Evolutionary conservation across 2,888 invertebrate species (phyloP), one percentile per base, ranked within the genome.

Genomic region (Brachypalpus laphriformis): DNA sequence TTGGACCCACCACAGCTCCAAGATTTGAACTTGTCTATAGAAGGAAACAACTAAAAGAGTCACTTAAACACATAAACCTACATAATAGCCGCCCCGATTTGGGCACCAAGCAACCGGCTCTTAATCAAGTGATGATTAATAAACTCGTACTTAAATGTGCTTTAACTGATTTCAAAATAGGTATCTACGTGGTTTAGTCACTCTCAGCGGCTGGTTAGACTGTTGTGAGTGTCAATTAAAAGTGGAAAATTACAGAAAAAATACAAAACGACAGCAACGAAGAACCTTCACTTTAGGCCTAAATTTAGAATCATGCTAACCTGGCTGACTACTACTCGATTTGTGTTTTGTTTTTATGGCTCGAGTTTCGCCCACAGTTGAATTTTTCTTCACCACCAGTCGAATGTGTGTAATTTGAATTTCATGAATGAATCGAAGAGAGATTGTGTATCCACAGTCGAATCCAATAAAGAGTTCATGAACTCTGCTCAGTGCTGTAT

Each of bases 51-150:
- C n/a, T 5, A 34, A 34, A 70, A 70, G 56, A 65, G 42, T 22
- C 49, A 49, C 37, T 45, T 49, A 37, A 16, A 42, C 40, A 47
- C 8, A 57, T 25, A 70, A 45, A 66, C 77, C 66, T 56, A 82
- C 82, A 66, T 68, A 59, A 31, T 9, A 72, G 40, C 8, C 72
- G 40, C 8, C 72, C 72, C 49, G 34, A 77, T 77, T 82, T 82
- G 82, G 66, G 25, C 45, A 59, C 7, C 49, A 42, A 56, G 1
- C 59, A 68, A 76, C 76, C 57, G 63, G 63, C 74, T 81, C 49
- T 71, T 65, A 71, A 71, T 65, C 71, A 72, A 80, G 71, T 37
- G 71, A 80, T 80, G 71, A 80, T 80, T 72, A 80, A 72, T 72
- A 80, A 78, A 78, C 63, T 22, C 70, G 63, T 71, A 78, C 71